These are phyloP conservation scores for Cinclus mexicanus DNA, from an alignment of 2,113 vertebrate genomes.

Conservation along the genomic window DNA sequence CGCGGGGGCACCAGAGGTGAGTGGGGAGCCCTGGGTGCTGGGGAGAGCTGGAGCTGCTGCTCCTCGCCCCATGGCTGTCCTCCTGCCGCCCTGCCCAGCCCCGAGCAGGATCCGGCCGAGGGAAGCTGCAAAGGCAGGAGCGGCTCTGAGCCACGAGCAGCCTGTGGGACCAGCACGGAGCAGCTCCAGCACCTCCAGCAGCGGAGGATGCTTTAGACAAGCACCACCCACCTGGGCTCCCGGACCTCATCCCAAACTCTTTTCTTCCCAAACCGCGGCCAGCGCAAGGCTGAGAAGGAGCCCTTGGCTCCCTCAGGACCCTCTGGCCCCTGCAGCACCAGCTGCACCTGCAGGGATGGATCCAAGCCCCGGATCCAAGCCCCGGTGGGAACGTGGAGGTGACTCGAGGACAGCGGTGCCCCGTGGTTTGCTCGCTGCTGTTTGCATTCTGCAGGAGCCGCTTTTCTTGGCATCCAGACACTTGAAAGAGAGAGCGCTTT, in stretches of 20 bases:
- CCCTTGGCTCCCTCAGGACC: not conserved
- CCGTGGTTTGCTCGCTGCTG: not conserved
- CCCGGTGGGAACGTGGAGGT: not conserved
- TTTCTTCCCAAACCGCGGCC: not conserved
- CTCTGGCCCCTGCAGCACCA: not conserved
- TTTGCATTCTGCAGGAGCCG: not conserved
- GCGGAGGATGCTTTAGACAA: not conserved
- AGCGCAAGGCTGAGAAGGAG: not conserved
- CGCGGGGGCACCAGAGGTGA: not conserved
- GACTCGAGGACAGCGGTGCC: not conserved
- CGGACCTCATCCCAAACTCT: not conserved
- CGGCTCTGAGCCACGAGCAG: not conserved
- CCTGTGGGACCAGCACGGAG: not conserved
- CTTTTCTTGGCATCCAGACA: constrained; percentile 24
- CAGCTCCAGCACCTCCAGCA: not conserved
- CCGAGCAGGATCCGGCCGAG: too few relatives aligned
- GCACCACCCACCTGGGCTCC: fast-evolving
- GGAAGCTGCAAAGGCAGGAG: too few relatives aligned
- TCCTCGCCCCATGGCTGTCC: fast-evolving
- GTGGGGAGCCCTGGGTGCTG: not conserved
- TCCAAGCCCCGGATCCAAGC: not conserved
- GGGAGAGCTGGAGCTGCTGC: not conserved
- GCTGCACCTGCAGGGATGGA: not conserved
- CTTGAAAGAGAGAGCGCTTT: not conserved
- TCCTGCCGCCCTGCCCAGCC: not conserved